Evolutionary conservation across 2,113 vertebrate species (phyloP).

Genomic region (Lepisosteus oculatus): DNA sequence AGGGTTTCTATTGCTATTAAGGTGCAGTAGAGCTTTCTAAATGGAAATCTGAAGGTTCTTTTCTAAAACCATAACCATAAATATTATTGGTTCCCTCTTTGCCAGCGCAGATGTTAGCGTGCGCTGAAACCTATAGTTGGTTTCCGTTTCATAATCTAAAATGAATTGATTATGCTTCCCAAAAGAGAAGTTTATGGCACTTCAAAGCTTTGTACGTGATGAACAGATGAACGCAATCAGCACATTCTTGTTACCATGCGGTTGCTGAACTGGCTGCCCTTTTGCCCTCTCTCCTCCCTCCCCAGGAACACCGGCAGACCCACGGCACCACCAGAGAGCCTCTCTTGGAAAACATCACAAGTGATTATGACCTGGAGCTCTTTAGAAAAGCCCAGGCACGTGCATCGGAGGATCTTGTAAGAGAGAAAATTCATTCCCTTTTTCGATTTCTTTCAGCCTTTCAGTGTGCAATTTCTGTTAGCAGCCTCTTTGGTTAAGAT

Average conservation of each 20-base stretch:
- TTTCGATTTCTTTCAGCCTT: neutral
- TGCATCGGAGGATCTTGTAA: constrained; percentile 95
- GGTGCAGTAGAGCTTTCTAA: too few relatives aligned
- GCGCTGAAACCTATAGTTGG: too few relatives aligned
- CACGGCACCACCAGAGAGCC: constrained; percentile 89
- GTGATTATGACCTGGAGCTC: constrained; percentile 95
- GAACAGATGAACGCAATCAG: too few relatives aligned
- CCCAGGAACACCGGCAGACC: constrained; percentile 88
- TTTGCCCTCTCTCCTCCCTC: constrained; percentile 7
- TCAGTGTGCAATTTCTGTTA: constrained; percentile 23
- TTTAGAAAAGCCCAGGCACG: constrained; percentile 95
- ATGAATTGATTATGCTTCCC: too few relatives aligned
- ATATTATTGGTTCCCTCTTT: too few relatives aligned
- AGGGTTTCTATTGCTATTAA: neutral
- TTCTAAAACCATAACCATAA: too few relatives aligned
- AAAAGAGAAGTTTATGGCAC: too few relatives aligned
- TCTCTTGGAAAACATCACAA: constrained; percentile 94
- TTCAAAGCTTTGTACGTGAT: too few relatives aligned
- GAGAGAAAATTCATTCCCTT: constrained; percentile 62
- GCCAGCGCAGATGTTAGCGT: too few relatives aligned
- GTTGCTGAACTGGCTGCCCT: neutral
- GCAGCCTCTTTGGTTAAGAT: constrained; percentile 20
- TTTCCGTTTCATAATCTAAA: too few relatives aligned
- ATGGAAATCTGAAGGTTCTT: too few relatives aligned
- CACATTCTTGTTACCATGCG: too few relatives aligned